Evolutionary conservation across 2,113 vertebrate genomes (phyloP).

Genomic region (Brachyhypopomus occidentalis): DNA sequence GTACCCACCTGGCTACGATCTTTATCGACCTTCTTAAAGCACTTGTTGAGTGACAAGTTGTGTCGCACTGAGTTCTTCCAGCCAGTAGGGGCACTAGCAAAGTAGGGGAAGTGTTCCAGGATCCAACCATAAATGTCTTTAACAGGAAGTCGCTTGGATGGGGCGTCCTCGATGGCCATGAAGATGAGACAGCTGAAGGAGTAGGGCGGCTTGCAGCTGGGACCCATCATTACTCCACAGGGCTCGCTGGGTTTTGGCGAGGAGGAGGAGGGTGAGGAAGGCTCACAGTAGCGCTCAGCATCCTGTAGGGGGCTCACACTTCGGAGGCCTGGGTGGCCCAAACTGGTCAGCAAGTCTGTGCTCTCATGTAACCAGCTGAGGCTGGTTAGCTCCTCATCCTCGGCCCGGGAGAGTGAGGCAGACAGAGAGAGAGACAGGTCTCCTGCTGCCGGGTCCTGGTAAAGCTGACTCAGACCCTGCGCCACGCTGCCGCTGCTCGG

Average conservation of each 20-base stretch:
- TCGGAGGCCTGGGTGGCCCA: slow-evolving; percentile 91
- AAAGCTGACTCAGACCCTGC: slow-evolving; percentile 87
- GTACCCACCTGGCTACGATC: slow-evolving; percentile 94
- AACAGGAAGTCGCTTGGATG: slow-evolving; percentile 92
- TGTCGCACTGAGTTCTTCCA: slow-evolving; percentile 99
- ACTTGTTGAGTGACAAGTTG: slow-evolving; percentile 97
- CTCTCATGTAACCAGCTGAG: slow-evolving; percentile 98
- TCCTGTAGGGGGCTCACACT: slow-evolving; percentile 95
- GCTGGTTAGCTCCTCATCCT: slow-evolving; percentile 96
- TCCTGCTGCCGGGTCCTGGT: slow-evolving; percentile 87
- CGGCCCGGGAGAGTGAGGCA: slow-evolving; percentile 77
- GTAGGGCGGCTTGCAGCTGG: slow-evolving; percentile 95
- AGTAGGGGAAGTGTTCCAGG: slow-evolving; percentile 98
- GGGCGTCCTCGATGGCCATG: slow-evolving; percentile 98
- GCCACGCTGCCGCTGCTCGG: slow-evolving; percentile 88
- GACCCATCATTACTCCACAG: slow-evolving; percentile 83
- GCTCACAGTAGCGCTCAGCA: slow-evolving; percentile 72
- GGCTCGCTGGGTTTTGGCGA: slow-evolving; percentile 71
- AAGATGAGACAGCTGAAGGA: slow-evolving; percentile 99
- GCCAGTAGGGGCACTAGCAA: slow-evolving; percentile 94
- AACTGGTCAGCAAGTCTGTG: slow-evolving; percentile 96
- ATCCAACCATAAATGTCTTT: slow-evolving; percentile 99
- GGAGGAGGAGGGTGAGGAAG: slow-evolving; percentile 80
- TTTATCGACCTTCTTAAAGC: slow-evolving; percentile 99
- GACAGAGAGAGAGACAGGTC: slow-evolving; percentile 86